Conservation (phyloP, 2,113 vertebrate genomes). For the Equus quagga region DNA sequence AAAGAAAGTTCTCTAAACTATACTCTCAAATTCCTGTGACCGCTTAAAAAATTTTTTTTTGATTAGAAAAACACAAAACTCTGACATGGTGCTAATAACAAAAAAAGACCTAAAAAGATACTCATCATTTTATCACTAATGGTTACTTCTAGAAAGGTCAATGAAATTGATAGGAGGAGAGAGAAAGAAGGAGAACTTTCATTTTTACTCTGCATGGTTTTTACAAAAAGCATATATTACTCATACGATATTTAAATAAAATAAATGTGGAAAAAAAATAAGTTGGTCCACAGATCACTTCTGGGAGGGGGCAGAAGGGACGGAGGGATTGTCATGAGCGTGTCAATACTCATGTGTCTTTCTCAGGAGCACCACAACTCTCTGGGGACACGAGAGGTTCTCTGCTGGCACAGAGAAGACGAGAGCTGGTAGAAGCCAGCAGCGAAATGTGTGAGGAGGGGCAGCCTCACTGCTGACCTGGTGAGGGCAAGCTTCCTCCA, state of each 20-base stretch:
- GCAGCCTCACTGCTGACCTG: not conserved
- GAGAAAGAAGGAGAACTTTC: not conserved
- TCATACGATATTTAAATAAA: not conserved
- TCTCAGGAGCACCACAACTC: not conserved
- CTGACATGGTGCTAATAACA: not conserved
- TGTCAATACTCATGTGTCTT: not conserved
- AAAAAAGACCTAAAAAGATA: not conserved
- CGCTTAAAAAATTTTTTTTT: not conserved
- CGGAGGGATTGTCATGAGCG: not conserved
- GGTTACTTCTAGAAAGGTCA: not conserved
- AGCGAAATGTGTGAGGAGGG: fast-evolving
- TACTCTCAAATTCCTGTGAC: not conserved
- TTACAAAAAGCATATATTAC: not conserved
- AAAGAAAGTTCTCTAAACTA: not conserved
- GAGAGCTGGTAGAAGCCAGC: not conserved
- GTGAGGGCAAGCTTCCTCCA: not conserved
- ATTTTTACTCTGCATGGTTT: not conserved
- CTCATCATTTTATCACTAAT: not conserved
- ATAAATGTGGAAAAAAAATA: not conserved
- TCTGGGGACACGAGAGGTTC: not conserved
- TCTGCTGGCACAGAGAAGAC: not conserved
- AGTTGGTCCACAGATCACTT: not conserved
- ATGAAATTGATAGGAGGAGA: not conserved
- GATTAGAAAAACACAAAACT: not conserved
- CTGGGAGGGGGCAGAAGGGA: not conserved